Base-by-base conservation (phyloP, 2,113 vertebrate genomes). In the Elgaria multicarinata region DNA sequence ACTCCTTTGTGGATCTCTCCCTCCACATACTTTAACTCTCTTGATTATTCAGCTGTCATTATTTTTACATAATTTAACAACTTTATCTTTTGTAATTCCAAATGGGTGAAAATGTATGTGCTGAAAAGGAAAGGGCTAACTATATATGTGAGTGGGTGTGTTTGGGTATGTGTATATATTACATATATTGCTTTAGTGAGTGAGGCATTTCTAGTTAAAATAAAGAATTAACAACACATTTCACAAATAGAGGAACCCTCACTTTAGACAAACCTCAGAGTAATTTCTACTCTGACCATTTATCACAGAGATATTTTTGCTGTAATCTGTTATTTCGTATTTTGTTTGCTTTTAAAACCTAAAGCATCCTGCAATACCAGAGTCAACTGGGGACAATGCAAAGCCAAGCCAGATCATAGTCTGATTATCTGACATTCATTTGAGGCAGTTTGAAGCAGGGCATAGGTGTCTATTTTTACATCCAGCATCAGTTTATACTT, bases 281-380 rank as follows among this genome's bases (percentile, higher is more conserved):
- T 79, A 84, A 95, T 87, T 92, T 95, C 86, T 93, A 89, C 83
- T 94, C 16, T 87, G 85, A 91, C 94, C 72, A 87, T 95, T 95
- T 95, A 90, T 93, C 82, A n/a, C n/a, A 74, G 91, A 86, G 76
- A 85, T 93, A 93, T 86, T 92, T 93, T 87, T 92, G 80, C 86
- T 93, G 64, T 89, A 89, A 33, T 93, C 31, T 93, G 96, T 93
- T 89, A 44, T 93, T 72, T 94, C 81, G 64, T n/a, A n/a, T n/a
- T n/a, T n/a, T n/a, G n/a, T n/a, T n/a, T n/a, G n/a, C n/a, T n/a
- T 93, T 87, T 91, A 83, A 85, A 84, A 90, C 62, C n/a, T n/a
- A n/a, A n/a, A n/a, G n/a, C n/a, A n/a, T n/a, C n/a, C n/a, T n/a
- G 24, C 81, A 64, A 1, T 67, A 72, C 72, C n/a, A 42, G 90